Evolutionary conservation across 2,888 invertebrate species (phyloP).

Genomic region (Panopea generosa): DNA sequence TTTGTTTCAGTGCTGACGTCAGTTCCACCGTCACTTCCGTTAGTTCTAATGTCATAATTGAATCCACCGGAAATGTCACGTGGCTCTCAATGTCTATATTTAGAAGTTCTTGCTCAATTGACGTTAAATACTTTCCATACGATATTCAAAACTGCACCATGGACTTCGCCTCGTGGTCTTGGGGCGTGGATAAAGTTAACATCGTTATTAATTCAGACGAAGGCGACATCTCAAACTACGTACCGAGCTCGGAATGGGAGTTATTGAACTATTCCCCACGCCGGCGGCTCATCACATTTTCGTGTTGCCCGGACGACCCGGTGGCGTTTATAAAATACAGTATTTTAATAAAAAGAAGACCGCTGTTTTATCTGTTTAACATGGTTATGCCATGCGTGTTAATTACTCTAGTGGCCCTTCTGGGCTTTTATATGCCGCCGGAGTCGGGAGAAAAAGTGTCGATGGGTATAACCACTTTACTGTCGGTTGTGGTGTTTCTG

Average conservation of each 20-base stretch:
- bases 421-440: slow-evolving; percentile 87
- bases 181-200: slow-evolving; percentile 86
- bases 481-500: slow-evolving; percentile 87
- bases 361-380: slow-evolving; percentile 87
- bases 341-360: slow-evolving; percentile 86
- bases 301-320: slow-evolving; percentile 85
- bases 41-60: slow-evolving; percentile 87
- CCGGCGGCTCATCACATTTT: slow-evolving; percentile 86
- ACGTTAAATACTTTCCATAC: slow-evolving; percentile 87
- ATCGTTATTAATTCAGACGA: slow-evolving; percentile 87
- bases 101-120: slow-evolving; percentile 87
- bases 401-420: slow-evolving; percentile 86
- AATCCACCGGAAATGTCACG: slow-evolving; percentile 87
- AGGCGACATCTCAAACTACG: slow-evolving; percentile 95
- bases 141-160: slow-evolving; percentile 87
- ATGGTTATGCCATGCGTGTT: slow-evolving; percentile 87
- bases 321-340: slow-evolving; percentile 87
- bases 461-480: slow-evolving; percentile 87
- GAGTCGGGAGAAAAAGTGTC: slow-evolving; percentile 86
- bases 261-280: slow-evolving; percentile 87
- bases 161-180: slow-evolving; percentile 87
- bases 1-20: slow-evolving; percentile 82
- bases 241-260: slow-evolving; percentile 96
- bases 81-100: slow-evolving; percentile 87
- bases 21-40: slow-evolving; percentile 82